These are phyloP conservation scores for Raja brachyura DNA, from an alignment of 2,113 vertebrate genomes.

Conservation along the genomic window DNA sequence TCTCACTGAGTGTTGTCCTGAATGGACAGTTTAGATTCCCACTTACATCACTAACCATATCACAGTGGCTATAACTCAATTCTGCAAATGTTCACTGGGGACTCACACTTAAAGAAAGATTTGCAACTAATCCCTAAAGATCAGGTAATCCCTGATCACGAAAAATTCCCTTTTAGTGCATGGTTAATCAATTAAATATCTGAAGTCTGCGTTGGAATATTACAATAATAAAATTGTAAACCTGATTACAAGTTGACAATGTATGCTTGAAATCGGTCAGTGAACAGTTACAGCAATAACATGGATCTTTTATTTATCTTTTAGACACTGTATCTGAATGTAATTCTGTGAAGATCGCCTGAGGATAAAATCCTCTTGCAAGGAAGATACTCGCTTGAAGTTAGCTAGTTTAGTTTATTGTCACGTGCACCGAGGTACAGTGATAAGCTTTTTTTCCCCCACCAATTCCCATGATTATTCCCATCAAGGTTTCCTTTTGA, in stretches of 20 bases:
- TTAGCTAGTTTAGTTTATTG: background rate
- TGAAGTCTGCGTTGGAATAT: background rate
- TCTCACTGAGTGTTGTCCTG: background rate
- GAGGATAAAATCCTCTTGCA: background rate
- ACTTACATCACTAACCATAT: background rate
- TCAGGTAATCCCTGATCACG: background rate
- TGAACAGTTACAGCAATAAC: background rate
- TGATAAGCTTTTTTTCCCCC: too few species aligned
- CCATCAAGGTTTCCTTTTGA: background rate
- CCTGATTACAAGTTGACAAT: background rate
- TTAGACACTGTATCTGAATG: constrained; percentile 8
- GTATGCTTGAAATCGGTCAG: background rate
- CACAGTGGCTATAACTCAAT: background rate
- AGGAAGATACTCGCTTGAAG: background rate
- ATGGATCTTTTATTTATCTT: background rate
- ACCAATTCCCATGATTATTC: background rate
- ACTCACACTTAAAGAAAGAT: background rate
- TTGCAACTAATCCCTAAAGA: background rate
- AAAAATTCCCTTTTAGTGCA: background rate
- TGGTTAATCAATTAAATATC: background rate
- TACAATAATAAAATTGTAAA: background rate
- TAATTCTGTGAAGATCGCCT: background rate
- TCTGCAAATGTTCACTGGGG: background rate
- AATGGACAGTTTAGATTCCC: background rate
- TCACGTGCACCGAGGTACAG: too few species aligned